Evolutionary conservation across 2,113 vertebrate species (phyloP), one percentile per base, ranked within the genome.

Genomic region (Geococcyx californianus): DNA sequence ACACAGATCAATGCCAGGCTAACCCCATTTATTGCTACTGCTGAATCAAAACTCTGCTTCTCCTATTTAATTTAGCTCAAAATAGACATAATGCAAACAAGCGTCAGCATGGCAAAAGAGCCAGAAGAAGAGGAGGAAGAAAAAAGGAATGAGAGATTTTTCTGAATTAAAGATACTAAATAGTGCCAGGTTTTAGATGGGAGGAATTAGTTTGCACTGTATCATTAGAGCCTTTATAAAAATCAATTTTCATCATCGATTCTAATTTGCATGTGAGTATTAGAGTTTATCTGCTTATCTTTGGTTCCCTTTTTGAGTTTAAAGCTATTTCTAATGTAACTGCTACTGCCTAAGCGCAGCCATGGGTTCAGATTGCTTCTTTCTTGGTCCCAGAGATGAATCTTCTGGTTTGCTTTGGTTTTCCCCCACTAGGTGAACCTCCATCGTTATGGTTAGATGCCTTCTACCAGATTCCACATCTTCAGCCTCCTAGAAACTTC

Each of bases 1-100:
- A 72, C 87, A 67, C 92, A 96, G 95, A 97, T 89, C 84, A 85
- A 87, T 97, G 91, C 91, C 81, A 93, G 84, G 85, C 97, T 96
- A 95, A 97, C 94, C 90, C 95, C 94, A 91, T 95, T 96, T 96
- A 96, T 96, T 97, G 63, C 84, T 91, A 70, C 84, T 92, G 63
- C 89, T 83, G 89, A 96, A 56, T 89, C 90, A 95, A 83, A 87
- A 94, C 90, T 93, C 93, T 74, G 90, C 87, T 96, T 93, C 94
- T 96, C 95, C 68, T 90, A 58, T 94, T 94, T 95, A 93, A 95
- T 92, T 90, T 67, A 83, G 64, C 94, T 93, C 94, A 95, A 89
- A 80, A 83, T 87, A 87, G 64, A 80, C 38, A 14, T 82, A 76
- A 84, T 74, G 66, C 87, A 90, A 84, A 91, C 83, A 79, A 94